A percentile compares a stretch with the other conserved stretches of the same genome.
phyloP scores from a whole-genome alignment of 1,140 invertebrate species.

The Stegodyphus mimosarum region DNA sequence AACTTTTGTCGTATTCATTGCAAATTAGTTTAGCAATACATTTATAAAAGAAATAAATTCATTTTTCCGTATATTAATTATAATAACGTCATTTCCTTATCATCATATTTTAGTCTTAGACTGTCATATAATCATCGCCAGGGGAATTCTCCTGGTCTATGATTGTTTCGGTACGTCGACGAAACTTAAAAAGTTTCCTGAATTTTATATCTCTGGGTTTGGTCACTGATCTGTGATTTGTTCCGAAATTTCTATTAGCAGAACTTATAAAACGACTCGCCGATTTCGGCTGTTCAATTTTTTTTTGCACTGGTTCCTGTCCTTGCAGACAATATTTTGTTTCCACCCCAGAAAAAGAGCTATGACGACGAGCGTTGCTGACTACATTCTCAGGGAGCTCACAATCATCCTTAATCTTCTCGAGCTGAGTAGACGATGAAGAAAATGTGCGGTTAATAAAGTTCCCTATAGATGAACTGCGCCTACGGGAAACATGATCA shows the following conservation, averaged over 20 bases:
- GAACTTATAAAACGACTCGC: conserved; percentile 41
- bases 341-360: conserved; percentile 21
- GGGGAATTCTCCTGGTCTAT: neutral
- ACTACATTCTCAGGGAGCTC: neutral
- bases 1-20: no score
- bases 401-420: conserved; percentile 25
- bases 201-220: conserved; percentile 53
- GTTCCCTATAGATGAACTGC: conserved; percentile 28
- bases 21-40: no score
- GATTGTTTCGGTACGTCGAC: conserved; percentile 25
- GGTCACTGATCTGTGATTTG: conserved; percentile 47
- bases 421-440: conserved; percentile 19
- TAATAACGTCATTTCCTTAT: no score
- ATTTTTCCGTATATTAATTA: no score
- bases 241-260: conserved; percentile 43
- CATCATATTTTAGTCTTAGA: conserved; percentile 3
- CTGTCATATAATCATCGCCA: conserved; percentile 50
- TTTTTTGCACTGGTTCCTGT: neutral
- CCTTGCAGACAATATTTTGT: neutral
- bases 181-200: conserved; percentile 44
- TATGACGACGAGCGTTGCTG: neutral
- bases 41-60: no score
- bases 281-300: neutral
- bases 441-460: conserved; percentile 43
- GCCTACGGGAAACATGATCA: neutral